A percentile compares a stretch with the other conserved stretches of the same genome.
These are phyloP conservation scores for Temnothorax ravouxi DNA, from an alignment of 2,888 invertebrate genomes.

Conservation along the genomic window DNA sequence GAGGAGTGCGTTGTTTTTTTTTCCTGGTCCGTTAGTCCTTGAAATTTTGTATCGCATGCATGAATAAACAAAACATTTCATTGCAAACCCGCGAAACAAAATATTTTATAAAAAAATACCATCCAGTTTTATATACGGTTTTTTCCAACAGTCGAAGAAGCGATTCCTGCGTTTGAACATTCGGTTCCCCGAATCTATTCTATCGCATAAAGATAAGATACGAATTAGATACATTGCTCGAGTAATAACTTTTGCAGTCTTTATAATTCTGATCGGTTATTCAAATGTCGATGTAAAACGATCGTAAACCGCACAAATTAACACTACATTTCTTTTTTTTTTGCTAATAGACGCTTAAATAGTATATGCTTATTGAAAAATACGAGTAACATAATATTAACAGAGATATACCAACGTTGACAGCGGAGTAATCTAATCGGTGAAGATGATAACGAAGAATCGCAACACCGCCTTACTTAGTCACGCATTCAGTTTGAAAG, in stretches of 20 bases:
- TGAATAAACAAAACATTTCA: constrained; percentile 55
- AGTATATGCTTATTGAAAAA: neutral
- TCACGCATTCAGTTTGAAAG: constrained; percentile 32
- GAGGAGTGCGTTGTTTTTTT: constrained; percentile 47
- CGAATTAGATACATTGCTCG: neutral
- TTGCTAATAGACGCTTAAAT: constrained; percentile 2
- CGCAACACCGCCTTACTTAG: constrained; percentile 12
- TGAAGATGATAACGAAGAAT: constrained; percentile 13
- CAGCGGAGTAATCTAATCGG: constrained; percentile 33
- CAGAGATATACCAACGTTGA: constrained; percentile 30
- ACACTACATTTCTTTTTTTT: neutral
- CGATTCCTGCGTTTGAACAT: neutral
- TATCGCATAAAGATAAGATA: neutral
- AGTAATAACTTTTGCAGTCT: neutral
- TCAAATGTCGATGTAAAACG: neutral
- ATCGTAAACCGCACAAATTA: neutral
- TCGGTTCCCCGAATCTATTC: neutral
- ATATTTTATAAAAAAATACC: neutral
- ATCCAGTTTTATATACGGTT: neutral
- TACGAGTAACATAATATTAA: constrained; percentile 2
- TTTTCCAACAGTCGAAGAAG: neutral
- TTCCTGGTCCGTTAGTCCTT: constrained; percentile 51
- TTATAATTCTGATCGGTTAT: neutral
- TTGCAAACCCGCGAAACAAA: constrained; percentile 26
- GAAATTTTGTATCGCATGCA: constrained; percentile 58